phyloP scores from a whole-genome alignment of 1,140 invertebrate genomes.

The Zaprionus lachaisei region DNA sequence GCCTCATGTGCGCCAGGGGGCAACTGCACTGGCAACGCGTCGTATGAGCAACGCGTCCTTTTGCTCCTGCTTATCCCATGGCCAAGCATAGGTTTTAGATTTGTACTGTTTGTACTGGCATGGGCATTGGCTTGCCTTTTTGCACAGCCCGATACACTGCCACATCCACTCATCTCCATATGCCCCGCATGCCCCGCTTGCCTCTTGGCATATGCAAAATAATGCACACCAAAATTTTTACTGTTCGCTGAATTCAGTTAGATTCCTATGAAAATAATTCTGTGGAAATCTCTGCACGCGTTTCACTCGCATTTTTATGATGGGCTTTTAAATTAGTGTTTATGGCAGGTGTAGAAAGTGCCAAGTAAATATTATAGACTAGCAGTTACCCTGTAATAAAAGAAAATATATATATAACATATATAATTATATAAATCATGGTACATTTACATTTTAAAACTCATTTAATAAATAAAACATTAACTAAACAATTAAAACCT shows the following conservation, averaged over 20 bases:
- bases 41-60: slow-evolving; percentile 66
- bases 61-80: not conserved
- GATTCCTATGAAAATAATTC: slow-evolving; percentile 28
- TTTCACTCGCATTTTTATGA: slow-evolving; percentile 46
- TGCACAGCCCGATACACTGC: not conserved
- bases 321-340: slow-evolving; percentile 58
- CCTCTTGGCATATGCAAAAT: slow-evolving; percentile 64
- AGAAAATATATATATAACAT: not conserved
- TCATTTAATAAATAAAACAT: not conserved
- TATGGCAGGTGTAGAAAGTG: slow-evolving; percentile 20
- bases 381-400: not conserved
- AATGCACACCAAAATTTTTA: slow-evolving; percentile 61
- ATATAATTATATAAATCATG: no score
- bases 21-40: slow-evolving; percentile 49
- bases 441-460: no score
- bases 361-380: not conserved
- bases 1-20: slow-evolving; percentile 71
- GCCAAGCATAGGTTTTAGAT: slow-evolving; percentile 41
- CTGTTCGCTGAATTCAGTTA: slow-evolving; percentile 72
- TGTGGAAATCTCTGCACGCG: slow-evolving; percentile 50
- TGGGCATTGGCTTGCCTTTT: slow-evolving; percentile 15
- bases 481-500: not conserved
- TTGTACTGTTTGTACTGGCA: slow-evolving; percentile 27
- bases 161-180: not conserved
- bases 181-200: not conserved